phyloP scores from a whole-genome alignment of 2,113 vertebrate genomes.

The Rattus norvegicus region GRCr8 NC_086027.1:63507501-63508000 shows the following conservation, averaged over 20 bases:
- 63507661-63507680: not conserved
- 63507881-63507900: constrained; percentile 28
- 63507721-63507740: constrained; percentile 89
- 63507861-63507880: not conserved
- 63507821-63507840: constrained; percentile 93
- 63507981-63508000: not conserved
- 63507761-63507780: constrained; percentile 90
- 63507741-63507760: constrained; percentile 84
- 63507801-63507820: constrained; percentile 90
- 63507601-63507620: not conserved
- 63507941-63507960: not conserved
- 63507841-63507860: constrained; percentile 61
- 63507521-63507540: constrained; percentile 18
- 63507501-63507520: constrained; percentile 50
- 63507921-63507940: not conserved
- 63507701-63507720: constrained; percentile 27
- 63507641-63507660: not conserved
- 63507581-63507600: not conserved
- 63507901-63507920: not conserved
- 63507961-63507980: not conserved
- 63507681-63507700: constrained; percentile 7
- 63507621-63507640: not conserved
- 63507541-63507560: constrained; percentile 42
- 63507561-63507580: constrained; percentile 35
- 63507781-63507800: constrained; percentile 96